A percentile compares a stretch with the other conserved stretches of the same genome.
Evolutionary conservation across 1,140 invertebrate genomes (phyloP).

Genomic region (Tetramorium simillimum): DNA sequence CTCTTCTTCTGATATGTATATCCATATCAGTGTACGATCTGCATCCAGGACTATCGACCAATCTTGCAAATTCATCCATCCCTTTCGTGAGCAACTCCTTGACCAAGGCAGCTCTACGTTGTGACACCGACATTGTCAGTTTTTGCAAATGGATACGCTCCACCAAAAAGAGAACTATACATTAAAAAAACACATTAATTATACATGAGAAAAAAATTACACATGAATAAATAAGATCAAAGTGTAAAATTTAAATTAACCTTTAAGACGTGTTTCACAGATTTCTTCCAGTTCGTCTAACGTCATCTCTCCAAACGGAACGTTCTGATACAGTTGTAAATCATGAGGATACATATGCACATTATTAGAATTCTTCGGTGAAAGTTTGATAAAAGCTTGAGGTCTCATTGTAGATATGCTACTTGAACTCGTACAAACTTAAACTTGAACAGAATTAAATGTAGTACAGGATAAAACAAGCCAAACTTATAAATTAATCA

Average conservation of each 20-base stretch:
- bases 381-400: background rate
- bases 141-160: constrained; percentile 27
- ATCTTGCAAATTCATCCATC: constrained; percentile 19
- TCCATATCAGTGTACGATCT: constrained; percentile 85
- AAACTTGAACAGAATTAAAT: no score
- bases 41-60: constrained; percentile 82
- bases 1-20: constrained; percentile 89
- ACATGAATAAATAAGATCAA: background rate
- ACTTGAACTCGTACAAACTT: no score
- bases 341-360: constrained; percentile 5
- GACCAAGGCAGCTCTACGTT: constrained; percentile 22
- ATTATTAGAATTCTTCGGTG: background rate
- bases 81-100: constrained; percentile 13
- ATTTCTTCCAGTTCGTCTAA: constrained; percentile 22
- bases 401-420: background rate
- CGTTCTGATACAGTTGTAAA: constrained; percentile 40
- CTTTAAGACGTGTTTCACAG: constrained; percentile 29
- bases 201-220: background rate
- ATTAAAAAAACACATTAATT: background rate
- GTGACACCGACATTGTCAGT: background rate
- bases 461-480: no score
- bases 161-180: constrained; percentile 52
- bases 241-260: constrained; percentile 7
- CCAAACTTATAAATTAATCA: no score
- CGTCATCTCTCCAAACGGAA: background rate